Base-by-base conservation (phyloP, 2,888 invertebrate genomes). In the Drosophila neotestacea region DNA sequence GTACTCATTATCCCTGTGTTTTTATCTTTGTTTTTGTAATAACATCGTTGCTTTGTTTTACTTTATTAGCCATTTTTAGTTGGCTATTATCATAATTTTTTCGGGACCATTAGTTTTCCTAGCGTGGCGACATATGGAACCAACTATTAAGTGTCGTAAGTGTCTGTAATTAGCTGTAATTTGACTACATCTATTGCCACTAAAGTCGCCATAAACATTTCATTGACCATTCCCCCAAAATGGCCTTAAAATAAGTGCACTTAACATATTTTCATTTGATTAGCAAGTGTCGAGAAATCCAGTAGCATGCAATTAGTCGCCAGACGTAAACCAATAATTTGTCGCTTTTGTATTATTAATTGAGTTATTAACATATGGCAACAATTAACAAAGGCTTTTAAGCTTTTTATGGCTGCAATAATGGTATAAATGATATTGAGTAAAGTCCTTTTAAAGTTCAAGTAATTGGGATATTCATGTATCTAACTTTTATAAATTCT, bases 131-230 rank as follows among this genome's bases (percentile, higher is more conserved):
- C 79, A 77, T 79, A 79, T 77, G 76, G 78, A 42, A 73, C 72
- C 63, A 51, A 82, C 78, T 66, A 78, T 86, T 88, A 76, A 81
- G 77, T 63, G 61, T 22, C 65, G 30, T 51, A 64, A 65, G 50
- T 67, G 70, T 60, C 41, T 70, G 76, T 79, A 85, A 85, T 86
- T 85, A 85, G 75, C 61, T 78, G 86, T 76, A 83, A 88, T 88
- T 66, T 70, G 68, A 83, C 77, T 81, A 77, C 65, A 54, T 52
- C 54, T 51, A 67, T 68, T 67, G 79, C 34, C 36, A 42, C 65
- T 59, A 54, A 73, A 73, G 63, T 72, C 72, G 77, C 67, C 71
- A 84, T 83, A 62, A 71, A 80, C 70, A 50, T 70, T 73, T 75
- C 84, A 85, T 82, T 82, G 85, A 46, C 83, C 83, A 56, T 70